Base-by-base conservation (phyloP, 2,888 invertebrate species). In the Mactromeris polynyma region DNA sequence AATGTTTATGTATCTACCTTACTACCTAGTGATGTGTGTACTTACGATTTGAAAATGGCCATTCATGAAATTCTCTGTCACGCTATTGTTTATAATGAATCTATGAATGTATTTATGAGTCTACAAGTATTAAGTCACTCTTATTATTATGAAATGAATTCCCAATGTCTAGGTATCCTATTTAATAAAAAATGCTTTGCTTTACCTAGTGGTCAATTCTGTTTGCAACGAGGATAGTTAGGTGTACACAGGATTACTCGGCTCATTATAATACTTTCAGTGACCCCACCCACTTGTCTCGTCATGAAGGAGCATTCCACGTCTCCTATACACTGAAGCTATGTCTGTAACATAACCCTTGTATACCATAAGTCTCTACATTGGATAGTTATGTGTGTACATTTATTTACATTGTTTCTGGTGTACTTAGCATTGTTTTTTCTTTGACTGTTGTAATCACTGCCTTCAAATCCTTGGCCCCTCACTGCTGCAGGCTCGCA, bases 251-350 rank as follows among this genome's bases (percentile, higher is more conserved):
- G 36, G 73, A 73, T 73, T 73, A 73, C 1, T 17, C 3, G 2
- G 36, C 19, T 73, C 17, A 73, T 33, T 33, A 33, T 33, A 73
- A 17, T 73, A 73, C 73, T 73, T 73, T 73, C 73, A 73, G 36
- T 73, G 36, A 33, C 73, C 36, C 73, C 73, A 73, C 73, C 73
- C 36, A 73, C 73, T 21, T 73, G 73, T 73, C 73, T 73, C 17
- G 73, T 73, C 33, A 64, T 64, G 26, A n/a, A 26, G n/a, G 58
- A 64, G 26, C 58, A 64, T 64, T n/a, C 58, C 58, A 64, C 7
- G 58, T 64, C 58, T 64, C 26, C 58, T n/a, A 64, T 64, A 26
- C 58, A 26, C 58, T 1, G 26, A n/a, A 64, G 26, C 26, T 64
- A 64, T 64, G 58, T 26, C 42, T 42, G n/a, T n/a, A n/a, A n/a